Evolutionary conservation across 2,888 invertebrate species (phyloP).

Genomic region (Altica lythri): DNA sequence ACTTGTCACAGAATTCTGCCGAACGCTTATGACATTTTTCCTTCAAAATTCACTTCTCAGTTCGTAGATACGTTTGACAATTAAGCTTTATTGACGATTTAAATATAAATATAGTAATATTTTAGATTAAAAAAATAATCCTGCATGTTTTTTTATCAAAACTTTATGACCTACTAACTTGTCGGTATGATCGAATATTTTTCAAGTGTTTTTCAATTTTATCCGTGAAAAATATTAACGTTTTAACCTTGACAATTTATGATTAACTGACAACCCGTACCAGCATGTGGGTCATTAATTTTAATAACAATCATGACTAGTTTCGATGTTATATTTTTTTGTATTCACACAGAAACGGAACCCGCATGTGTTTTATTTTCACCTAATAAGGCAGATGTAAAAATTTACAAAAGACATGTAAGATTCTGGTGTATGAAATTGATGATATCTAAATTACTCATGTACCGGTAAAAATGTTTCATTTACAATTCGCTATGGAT

Average conservation of each 20-base stretch:
- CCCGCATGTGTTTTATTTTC: slow-evolving; percentile 20
- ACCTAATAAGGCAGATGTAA: slow-evolving; percentile 28
- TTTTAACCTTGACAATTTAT: slow-evolving; percentile 12
- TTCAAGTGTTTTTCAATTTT: not conserved
- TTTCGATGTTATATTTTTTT: slow-evolving; percentile 18
- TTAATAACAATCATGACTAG: slow-evolving; percentile 28
- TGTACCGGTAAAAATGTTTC: not conserved
- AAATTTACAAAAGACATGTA: not conserved
- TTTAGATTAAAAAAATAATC: no score
- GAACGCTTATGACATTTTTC: no score
- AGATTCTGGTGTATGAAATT: not conserved
- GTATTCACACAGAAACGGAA: slow-evolving; percentile 9
- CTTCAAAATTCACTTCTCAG: no score
- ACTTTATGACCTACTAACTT: no score
- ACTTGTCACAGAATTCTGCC: no score
- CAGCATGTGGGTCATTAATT: slow-evolving; percentile 30
- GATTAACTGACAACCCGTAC: slow-evolving; percentile 7
- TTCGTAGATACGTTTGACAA: no score
- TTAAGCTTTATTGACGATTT: no score
- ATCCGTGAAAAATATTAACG: not conserved
- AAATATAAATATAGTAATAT: no score
- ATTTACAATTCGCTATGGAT: no score
- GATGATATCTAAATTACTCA: not conserved
- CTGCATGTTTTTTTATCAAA: no score
- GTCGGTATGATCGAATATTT: no score